phyloP scores from a whole-genome alignment of 2,888 invertebrate species.

The Calliopum simillimum region DNA sequence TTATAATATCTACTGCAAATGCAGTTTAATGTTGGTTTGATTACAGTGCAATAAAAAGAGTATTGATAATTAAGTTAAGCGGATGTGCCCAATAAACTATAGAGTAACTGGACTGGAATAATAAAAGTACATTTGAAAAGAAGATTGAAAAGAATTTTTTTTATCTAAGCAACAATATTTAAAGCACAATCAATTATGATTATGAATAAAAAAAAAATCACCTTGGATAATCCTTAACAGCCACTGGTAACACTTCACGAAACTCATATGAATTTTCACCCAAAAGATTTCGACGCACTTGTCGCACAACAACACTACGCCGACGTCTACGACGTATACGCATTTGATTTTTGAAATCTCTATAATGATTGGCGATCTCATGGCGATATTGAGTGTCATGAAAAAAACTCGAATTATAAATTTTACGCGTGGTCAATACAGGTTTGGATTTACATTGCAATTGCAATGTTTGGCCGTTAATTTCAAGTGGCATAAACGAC shows the following conservation, averaged over 20 bases:
- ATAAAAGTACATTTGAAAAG: too few relatives aligned
- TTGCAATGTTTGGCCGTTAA: constrained; percentile 13
- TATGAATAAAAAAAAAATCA: constrained; percentile 31
- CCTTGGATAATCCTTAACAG: constrained; percentile 59
- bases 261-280: constrained; percentile 37
- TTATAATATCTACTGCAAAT: too few relatives aligned
- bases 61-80: too few relatives aligned
- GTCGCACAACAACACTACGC: constrained; percentile 37
- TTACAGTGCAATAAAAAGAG: too few relatives aligned
- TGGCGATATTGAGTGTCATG: constrained; percentile 52
- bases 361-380: constrained; percentile 65
- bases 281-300: constrained; percentile 29
- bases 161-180: too few relatives aligned
- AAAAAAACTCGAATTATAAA: constrained; percentile 52
- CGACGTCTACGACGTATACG: constrained; percentile 36
- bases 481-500: background rate
- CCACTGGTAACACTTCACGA: constrained; percentile 54
- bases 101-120: too few relatives aligned
- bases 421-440: constrained; percentile 52
- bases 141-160: too few relatives aligned
- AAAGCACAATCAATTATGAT: too few relatives aligned
- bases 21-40: too few relatives aligned
- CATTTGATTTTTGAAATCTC: constrained; percentile 54
- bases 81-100: too few relatives aligned
- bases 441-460: constrained; percentile 1